Evolutionary conservation across 2,797 vertebrate species (phyloP).

Genomic region (Champsocephalus gunnari): DNA sequence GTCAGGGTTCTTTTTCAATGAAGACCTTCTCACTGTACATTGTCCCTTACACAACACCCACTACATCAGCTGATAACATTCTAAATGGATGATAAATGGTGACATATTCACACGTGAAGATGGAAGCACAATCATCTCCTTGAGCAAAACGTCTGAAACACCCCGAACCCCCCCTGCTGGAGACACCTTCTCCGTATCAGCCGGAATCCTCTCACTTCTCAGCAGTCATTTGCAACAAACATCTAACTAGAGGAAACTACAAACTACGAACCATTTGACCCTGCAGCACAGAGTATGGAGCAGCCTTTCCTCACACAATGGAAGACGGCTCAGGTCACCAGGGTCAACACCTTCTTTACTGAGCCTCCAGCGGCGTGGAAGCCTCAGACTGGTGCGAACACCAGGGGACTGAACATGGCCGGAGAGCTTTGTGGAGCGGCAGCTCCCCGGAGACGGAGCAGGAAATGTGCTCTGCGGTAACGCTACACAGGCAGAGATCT

Average conservation of each 20-base stretch:
- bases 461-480: constrained; percentile 33
- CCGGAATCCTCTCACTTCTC: constrained; percentile 54
- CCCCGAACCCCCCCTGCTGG: constrained; percentile 25
- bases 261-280: constrained; percentile 82
- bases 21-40: too few relatives aligned
- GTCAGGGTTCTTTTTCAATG: too few relatives aligned
- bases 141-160: constrained; percentile 54
- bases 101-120: constrained; percentile 18
- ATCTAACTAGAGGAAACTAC: constrained; percentile 80
- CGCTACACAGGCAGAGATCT: constrained; percentile 30
- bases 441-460: constrained; percentile 36
- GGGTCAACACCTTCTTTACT: constrained; percentile 78
- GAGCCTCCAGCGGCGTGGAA: constrained; percentile 73
- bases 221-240: constrained; percentile 72
- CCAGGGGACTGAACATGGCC: constrained; percentile 66
- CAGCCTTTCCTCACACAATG: constrained; percentile 57
- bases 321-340: constrained; percentile 65
- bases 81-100: constrained; percentile 17
- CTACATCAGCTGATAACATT: too few relatives aligned
- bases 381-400: constrained; percentile 57
- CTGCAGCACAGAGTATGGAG: constrained; percentile 73
- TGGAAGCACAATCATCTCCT: constrained; percentile 30
- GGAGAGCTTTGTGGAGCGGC: constrained; percentile 62
- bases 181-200: constrained; percentile 41
- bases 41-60: too few relatives aligned